Conservation (phyloP, 2,797 vertebrate species). For the Mustela erminea region DNA sequence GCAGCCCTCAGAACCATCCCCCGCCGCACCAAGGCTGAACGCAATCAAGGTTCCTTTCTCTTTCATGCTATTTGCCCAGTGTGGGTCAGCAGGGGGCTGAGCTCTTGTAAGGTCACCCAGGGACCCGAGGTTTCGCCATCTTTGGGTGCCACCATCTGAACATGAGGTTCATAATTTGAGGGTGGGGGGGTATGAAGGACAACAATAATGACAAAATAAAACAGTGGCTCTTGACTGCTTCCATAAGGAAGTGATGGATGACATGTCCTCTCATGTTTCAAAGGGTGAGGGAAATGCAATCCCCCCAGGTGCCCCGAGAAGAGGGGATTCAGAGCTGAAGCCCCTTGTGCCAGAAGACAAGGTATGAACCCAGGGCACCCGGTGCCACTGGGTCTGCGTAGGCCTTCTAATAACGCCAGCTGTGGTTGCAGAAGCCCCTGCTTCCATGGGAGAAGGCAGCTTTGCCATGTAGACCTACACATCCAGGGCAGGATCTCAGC, state of each 20-base stretch:
- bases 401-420: background rate
- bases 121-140: background rate
- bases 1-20: background rate
- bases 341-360: background rate
- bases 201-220: background rate
- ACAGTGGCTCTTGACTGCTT: background rate
- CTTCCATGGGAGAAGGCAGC: background rate
- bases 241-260: background rate
- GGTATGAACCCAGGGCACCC: background rate
- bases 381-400: background rate
- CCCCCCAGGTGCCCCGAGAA: background rate
- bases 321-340: background rate
- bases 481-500: background rate
- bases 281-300: background rate
- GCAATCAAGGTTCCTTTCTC: background rate
- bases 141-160: background rate
- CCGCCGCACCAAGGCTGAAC: background rate
- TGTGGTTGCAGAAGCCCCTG: accelerated
- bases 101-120: background rate
- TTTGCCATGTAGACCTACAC: accelerated
- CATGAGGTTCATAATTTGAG: background rate
- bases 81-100: background rate
- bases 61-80: background rate
- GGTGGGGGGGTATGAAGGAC: background rate
- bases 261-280: background rate